Conservation (phyloP, 2,888 invertebrate genomes). For the Eurois occulta region DNA sequence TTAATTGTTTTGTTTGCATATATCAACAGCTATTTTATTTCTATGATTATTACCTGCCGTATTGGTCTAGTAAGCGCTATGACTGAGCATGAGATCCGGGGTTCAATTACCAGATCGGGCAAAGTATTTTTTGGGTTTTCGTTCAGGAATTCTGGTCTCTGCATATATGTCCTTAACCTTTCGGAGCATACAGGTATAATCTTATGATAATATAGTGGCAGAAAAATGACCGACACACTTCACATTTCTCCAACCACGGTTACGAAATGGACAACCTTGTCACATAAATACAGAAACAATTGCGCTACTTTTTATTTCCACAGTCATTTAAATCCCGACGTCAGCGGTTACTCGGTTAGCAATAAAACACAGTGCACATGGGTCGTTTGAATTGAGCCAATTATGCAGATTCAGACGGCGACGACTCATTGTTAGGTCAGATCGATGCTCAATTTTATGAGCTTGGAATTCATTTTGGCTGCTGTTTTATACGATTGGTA, state of each 20-base stretch:
- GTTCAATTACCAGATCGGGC: background rate
- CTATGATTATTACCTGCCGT: background rate
- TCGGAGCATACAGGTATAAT: background rate
- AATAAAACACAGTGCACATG: slow-evolving; percentile 67
- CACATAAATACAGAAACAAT: background rate
- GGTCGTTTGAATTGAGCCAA: slow-evolving; percentile 74
- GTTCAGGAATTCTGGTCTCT: background rate
- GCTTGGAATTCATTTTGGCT: slow-evolving; percentile 27
- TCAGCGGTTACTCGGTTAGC: slow-evolving; percentile 49
- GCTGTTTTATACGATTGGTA: background rate
- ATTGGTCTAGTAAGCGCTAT: background rate
- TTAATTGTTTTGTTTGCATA: background rate
- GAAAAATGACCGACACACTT: background rate
- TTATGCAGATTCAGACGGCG: slow-evolving; percentile 74
- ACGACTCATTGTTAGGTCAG: slow-evolving; percentile 66
- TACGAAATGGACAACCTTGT: slow-evolving; percentile 18
- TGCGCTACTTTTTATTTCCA: slow-evolving; percentile 26
- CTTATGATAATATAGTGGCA: background rate
- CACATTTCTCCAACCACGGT: background rate
- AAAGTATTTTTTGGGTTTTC: background rate
- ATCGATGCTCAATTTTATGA: slow-evolving; percentile 56
- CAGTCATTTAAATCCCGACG: slow-evolving; percentile 20
- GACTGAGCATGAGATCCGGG: background rate
- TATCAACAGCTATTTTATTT: background rate
- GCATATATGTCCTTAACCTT: background rate